Evolutionary conservation across 2,113 vertebrate species (phyloP), one percentile per base, ranked within the genome.

Genomic region (Podiceps cristatus): DNA sequence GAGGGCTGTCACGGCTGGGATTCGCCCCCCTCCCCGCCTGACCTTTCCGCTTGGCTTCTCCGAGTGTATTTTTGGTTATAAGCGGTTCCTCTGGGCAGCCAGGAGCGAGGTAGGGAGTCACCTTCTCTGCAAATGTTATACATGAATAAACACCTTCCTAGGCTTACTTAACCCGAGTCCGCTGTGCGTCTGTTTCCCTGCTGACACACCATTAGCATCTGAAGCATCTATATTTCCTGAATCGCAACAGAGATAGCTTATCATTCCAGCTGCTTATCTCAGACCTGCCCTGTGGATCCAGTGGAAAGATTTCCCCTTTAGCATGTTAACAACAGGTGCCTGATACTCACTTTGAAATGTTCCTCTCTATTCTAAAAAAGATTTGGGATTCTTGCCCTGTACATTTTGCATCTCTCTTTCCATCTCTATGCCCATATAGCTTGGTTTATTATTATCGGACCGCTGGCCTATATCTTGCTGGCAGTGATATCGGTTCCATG

Each of bases 151-250:
- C 88, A 86, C 96, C 81, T 90, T 92, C 74, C 90, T 4, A n/a
- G 88, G 85, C 92, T 94, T 91, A 42, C 66, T 93, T 93, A 93
- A 90, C 92, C 85, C 11, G 13, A 13, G 91, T 91, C 71, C 2
- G 23, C 78, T 5, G 47, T 25, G 75, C 67, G 94, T 58, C 94
- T 93, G 88, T 85, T 79, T 88, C 96, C 96, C 95, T 78, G 95
- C 92, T 95, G 97, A 96, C 96, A 93, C 72, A 53, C 82, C 68
- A 96, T 97, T 97, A 97, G 95, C 96, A 91, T 96, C 93, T 83
- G 95, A 96, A 74, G 95, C 93, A 96, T 97, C 97, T 97, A 5
- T 96, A 96, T 93, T 97, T 97, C 92, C 95, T 27, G 75, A 95
- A 86, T 94, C 1, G 6, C 44, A 90, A 42, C 55, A 81, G 75